Evolutionary conservation across 2,888 invertebrate genomes (phyloP).

Genomic region (Muschampia plurimacula): DNA sequence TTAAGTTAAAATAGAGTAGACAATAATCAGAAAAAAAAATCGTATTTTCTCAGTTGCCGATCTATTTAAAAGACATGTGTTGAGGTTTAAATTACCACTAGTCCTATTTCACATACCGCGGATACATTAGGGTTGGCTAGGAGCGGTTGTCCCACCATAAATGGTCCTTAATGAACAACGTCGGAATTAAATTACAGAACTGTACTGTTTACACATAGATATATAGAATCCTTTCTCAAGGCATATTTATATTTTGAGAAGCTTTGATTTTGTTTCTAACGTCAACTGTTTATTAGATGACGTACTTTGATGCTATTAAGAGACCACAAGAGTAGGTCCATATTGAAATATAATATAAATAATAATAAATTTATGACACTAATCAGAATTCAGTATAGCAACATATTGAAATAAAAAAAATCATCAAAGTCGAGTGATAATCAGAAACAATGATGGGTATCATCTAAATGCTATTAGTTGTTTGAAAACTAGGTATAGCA

Average conservation of each 20-base stretch:
- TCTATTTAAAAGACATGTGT: background rate
- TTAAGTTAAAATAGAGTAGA: too few relatives aligned
- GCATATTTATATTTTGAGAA: background rate
- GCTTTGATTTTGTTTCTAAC: background rate
- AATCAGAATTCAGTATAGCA: too few relatives aligned
- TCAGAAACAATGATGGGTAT: too few relatives aligned
- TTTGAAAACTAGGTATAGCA: too few relatives aligned
- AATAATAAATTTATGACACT: too few relatives aligned
- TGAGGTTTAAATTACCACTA: background rate
- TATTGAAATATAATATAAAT: too few relatives aligned
- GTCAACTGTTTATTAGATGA: too few relatives aligned
- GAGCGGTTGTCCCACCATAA: constrained; percentile 57
- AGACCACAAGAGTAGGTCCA: background rate
- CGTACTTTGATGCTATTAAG: background rate
- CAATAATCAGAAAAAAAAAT: background rate
- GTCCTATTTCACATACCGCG: constrained; percentile 43
- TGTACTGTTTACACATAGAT: background rate
- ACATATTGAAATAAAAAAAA: too few relatives aligned
- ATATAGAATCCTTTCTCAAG: background rate
- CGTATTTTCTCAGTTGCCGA: background rate
- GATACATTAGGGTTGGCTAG: constrained; percentile 56
- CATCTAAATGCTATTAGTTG: too few relatives aligned
- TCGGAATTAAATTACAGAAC: constrained; percentile 4
- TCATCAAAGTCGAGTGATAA: too few relatives aligned
- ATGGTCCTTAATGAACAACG: constrained; percentile 26